A percentile compares a stretch with the other conserved stretches of the same genome.
phyloP scores from a whole-genome alignment of 2,113 vertebrate species.

The Cinclus cinclus region DNA sequence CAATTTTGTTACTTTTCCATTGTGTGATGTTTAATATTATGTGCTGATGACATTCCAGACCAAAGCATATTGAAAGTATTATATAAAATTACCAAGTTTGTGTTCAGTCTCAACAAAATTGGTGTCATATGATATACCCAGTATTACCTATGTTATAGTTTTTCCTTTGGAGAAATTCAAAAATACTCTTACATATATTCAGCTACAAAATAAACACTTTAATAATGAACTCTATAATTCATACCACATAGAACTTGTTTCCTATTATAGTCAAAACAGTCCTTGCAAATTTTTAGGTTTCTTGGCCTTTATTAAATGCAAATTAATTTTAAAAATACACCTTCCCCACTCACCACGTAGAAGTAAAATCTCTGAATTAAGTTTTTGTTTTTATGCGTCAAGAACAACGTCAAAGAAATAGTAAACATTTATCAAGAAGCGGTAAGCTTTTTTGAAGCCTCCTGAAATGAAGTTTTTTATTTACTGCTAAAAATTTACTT shows the following conservation, averaged over 20 bases:
- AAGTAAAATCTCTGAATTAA: not conserved
- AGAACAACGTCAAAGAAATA: not conserved
- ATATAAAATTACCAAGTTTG: not conserved
- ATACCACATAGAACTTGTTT: not conserved
- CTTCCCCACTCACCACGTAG: not conserved
- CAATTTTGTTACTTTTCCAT: conserved; percentile 22
- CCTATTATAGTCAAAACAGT: not conserved
- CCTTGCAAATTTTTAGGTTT: not conserved
- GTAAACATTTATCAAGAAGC: not conserved
- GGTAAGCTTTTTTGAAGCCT: not conserved
- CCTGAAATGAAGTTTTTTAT: not conserved
- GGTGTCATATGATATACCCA: not conserved
- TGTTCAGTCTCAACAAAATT: not conserved
- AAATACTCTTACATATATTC: not conserved
- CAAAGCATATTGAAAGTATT: not conserved
- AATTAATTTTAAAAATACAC: not conserved
- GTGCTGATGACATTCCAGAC: not conserved
- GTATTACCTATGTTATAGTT: not conserved
- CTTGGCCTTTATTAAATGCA: not conserved
- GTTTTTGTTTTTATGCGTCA: not conserved
- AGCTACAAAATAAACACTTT: not conserved
- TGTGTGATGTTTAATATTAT: not conserved
- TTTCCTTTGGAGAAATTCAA: not conserved
- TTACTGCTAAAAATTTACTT: not conserved
- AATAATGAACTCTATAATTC: not conserved